Conservation (phyloP, 2,113 vertebrate species). For the Petrocephalus zakoni region DNA sequence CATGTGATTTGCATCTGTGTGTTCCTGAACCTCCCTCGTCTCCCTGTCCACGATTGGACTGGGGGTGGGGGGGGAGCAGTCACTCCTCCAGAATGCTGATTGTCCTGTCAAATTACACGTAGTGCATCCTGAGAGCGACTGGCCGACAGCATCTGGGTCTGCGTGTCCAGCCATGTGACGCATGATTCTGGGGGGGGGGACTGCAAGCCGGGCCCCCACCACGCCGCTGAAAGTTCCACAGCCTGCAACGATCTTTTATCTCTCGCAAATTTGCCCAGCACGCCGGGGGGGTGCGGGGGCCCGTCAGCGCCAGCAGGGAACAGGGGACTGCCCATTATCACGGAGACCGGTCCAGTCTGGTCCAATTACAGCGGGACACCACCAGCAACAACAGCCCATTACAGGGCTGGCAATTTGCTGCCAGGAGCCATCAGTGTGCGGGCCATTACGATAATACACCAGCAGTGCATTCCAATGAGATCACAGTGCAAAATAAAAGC, state of each 20-base stretch:
- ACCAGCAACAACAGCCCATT: slow-evolving; percentile 56
- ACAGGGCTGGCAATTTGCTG: slow-evolving; percentile 48
- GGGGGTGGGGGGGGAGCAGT: not conserved
- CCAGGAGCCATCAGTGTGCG: slow-evolving; percentile 53
- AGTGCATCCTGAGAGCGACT: not conserved
- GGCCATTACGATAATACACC: slow-evolving; percentile 57
- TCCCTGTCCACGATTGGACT: not conserved
- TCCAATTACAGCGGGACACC: slow-evolving; percentile 43
- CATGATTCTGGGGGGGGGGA: not conserved
- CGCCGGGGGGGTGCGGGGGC: slow-evolving; percentile 32
- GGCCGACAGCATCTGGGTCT: not conserved
- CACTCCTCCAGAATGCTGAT: not conserved
- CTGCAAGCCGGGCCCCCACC: not conserved
- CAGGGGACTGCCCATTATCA: slow-evolving; percentile 14
- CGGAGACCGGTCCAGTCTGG: slow-evolving; percentile 27
- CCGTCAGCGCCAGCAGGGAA: not conserved
- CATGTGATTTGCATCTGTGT: not conserved
- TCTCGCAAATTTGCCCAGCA: slow-evolving; percentile 41
- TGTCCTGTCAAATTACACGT: not conserved
- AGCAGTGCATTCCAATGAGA: slow-evolving; percentile 38
- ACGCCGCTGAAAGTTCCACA: not conserved
- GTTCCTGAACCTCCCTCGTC: not conserved
- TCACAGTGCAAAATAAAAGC: slow-evolving; percentile 3
- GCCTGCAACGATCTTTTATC: not conserved
- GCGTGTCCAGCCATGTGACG: not conserved